phyloP scores from a whole-genome alignment of 2,797 vertebrate genomes.

The Danio albolineatus region DNA sequence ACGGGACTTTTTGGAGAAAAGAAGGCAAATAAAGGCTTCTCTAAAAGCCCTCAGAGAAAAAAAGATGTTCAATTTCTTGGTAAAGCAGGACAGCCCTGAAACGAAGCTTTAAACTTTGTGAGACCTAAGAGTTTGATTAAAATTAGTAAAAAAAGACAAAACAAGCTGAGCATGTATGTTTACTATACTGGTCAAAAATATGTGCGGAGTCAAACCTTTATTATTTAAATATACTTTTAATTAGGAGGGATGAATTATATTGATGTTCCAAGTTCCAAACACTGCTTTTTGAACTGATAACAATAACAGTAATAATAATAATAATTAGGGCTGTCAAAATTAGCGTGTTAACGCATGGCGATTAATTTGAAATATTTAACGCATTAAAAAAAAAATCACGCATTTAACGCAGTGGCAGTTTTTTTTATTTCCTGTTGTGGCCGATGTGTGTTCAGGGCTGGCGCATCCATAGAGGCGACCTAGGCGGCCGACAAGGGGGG shows the following conservation, averaged over 20 bases:
- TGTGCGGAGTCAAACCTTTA: background rate
- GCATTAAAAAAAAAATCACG: too few relatives aligned
- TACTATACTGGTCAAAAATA: background rate
- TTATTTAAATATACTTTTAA: background rate
- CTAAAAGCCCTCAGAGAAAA: slow-evolving; percentile 55
- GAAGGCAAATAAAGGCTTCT: slow-evolving; percentile 59
- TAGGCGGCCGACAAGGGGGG: too few relatives aligned
- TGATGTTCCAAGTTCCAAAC: too few relatives aligned
- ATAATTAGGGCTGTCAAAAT: too few relatives aligned
- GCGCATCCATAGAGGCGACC: too few relatives aligned
- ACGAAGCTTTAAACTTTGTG: background rate
- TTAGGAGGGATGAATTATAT: background rate
- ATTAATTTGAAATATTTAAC: too few relatives aligned
- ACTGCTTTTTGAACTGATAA: too few relatives aligned
- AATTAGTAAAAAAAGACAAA: background rate
- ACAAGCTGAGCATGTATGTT: background rate
- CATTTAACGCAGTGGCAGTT: too few relatives aligned
- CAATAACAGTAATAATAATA: too few relatives aligned
- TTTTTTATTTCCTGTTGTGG: too few relatives aligned
- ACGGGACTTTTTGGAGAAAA: slow-evolving; percentile 63
- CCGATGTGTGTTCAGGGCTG: too few relatives aligned
- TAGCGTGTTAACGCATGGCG: too few relatives aligned
- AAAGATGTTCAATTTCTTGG: slow-evolving; percentile 28
- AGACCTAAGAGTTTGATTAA: slow-evolving; percentile 7
- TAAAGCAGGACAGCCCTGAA: slow-evolving; percentile 35